Conservation (phyloP, 2,888 invertebrate genomes). For the Trachelus stipa region DNA sequence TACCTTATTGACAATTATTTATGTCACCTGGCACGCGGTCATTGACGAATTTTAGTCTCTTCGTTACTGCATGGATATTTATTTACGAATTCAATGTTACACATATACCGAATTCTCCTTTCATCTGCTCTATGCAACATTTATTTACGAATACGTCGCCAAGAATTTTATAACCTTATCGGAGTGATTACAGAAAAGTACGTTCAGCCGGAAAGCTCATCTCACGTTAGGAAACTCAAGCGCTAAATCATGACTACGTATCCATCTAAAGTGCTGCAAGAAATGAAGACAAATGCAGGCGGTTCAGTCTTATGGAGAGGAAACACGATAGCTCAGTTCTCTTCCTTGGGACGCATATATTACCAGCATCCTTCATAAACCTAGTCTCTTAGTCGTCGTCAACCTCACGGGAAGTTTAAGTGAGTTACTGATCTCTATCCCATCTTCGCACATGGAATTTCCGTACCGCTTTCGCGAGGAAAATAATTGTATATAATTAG, state of each 20-base stretch:
- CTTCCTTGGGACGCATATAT: conserved; percentile 10
- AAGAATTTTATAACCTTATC: background rate
- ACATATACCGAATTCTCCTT: background rate
- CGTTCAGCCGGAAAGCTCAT: background rate
- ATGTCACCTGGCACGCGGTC: background rate
- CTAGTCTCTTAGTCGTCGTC: background rate
- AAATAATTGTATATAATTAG: too few relatives aligned
- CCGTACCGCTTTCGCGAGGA: too few relatives aligned
- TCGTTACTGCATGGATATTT: background rate
- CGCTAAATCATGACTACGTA: conserved; percentile 58
- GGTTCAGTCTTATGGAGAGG: conserved; percentile 57
- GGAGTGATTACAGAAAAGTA: background rate
- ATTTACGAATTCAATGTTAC: background rate
- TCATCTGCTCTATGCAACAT: background rate
- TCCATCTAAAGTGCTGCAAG: conserved; percentile 50
- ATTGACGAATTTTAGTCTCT: background rate
- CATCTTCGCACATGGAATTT: background rate
- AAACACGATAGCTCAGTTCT: conserved; percentile 57
- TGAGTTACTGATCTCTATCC: background rate
- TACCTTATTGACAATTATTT: background rate
- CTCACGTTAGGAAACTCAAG: conserved; percentile 30
- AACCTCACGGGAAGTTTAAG: background rate
- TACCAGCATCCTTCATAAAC: background rate
- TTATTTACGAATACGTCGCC: background rate
- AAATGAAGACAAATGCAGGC: conserved; percentile 60